Evolutionary conservation across 2,888 invertebrate species (phyloP).

Genomic region (Drosophila mayaguana): DNA sequence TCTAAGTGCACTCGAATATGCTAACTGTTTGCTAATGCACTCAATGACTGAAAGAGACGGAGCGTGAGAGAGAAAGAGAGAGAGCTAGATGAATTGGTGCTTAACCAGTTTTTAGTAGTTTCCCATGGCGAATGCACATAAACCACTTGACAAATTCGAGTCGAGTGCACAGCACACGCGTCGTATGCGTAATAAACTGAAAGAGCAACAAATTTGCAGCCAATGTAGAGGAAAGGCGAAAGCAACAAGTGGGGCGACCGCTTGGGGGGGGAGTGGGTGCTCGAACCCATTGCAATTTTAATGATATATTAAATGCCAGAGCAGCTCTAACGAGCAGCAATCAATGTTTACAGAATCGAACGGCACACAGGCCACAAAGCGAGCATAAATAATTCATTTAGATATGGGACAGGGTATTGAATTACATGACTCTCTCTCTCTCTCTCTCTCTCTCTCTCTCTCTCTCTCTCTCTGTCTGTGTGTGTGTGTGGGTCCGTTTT

Average conservation of each 20-base stretch:
- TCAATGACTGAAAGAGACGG: neutral
- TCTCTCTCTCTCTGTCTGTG: conserved; percentile 1
- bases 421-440: conserved; percentile 25
- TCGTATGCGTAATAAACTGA: conserved; percentile 48
- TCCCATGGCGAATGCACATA: conserved; percentile 6
- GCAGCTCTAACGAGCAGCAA: conserved; percentile 42
- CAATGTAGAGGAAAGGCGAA: neutral
- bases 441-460: conserved; percentile 8
- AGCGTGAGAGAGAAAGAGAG: neutral
- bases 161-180: conserved; percentile 7
- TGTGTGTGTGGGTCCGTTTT: neutral
- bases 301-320: conserved; percentile 57
- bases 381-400: conserved; percentile 70
- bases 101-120: conserved; percentile 27
- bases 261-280: too few species aligned
- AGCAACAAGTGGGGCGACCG: neutral
- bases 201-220: conserved; percentile 39
- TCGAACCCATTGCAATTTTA: conserved; percentile 17
- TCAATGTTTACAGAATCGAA: conserved; percentile 52
- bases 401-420: conserved; percentile 47
- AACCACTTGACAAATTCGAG: conserved; percentile 10
- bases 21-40: conserved; percentile 3
- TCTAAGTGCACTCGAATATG: conserved; percentile 1
- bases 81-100: conserved; percentile 1
- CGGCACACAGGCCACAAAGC: conserved; percentile 30